These are phyloP conservation scores for Lasioglossum villosulum DNA, from an alignment of 2,888 invertebrate genomes.

Conservation along the genomic window DNA sequence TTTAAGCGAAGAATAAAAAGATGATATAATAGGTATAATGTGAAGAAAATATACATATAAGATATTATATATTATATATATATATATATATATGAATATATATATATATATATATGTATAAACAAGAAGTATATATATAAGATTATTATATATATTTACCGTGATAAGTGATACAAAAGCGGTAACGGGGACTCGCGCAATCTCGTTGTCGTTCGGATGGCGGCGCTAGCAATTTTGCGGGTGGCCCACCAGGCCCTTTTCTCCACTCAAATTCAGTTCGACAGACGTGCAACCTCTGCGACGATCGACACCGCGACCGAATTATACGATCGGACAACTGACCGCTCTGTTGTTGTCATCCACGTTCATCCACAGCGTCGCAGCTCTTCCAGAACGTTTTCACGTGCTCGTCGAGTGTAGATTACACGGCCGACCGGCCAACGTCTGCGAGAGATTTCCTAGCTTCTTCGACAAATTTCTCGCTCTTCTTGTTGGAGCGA, in stretches of 20 bases:
- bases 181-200: conserved; percentile 79
- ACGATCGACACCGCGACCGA: conserved; percentile 6
- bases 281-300: neutral
- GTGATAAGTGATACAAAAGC: conserved; percentile 82
- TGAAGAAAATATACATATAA: conserved; percentile 83
- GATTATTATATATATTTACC: conserved; percentile 81
- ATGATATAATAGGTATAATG: conserved; percentile 82
- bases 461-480: neutral
- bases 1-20: conserved; percentile 75
- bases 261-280: conserved; percentile 38
- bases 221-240: conserved; percentile 44
- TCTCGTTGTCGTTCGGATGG: conserved; percentile 61
- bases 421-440: conserved; percentile 5
- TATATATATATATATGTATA: conserved; percentile 77
- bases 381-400: conserved; percentile 53
- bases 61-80: conserved; percentile 82
- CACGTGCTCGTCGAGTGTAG: conserved; percentile 9
- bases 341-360: conserved; percentile 31
- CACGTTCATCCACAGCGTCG: conserved; percentile 26
- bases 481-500: conserved; percentile 12
- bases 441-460: neutral
- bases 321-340: neutral
- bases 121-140: conserved; percentile 72
- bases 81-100: conserved; percentile 82
- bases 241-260: conserved; percentile 37